Percentiles rank a stretch among this genome's conserved stretches.
Conservation (phyloP, 1,140 invertebrate genomes). For the Papilio dardanus region DNA sequence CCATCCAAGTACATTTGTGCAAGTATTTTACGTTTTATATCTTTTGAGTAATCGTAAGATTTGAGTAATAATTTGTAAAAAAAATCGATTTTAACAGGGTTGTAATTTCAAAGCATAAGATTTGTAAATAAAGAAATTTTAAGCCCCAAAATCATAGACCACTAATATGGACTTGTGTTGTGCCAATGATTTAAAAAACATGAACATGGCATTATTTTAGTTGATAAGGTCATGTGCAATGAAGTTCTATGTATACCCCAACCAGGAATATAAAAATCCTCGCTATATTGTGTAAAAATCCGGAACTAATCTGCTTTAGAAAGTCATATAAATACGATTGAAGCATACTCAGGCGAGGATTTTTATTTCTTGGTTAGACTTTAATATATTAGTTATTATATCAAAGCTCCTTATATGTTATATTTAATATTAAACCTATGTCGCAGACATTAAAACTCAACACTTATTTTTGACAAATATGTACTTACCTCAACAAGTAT, state of each 20-base stretch:
- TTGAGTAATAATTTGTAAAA: not conserved
- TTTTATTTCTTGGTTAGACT: too few relatives aligned
- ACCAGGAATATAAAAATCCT: too few relatives aligned
- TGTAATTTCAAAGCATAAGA: not conserved
- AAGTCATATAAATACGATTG: too few relatives aligned
- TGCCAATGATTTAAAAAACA: too few relatives aligned
- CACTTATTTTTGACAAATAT: not conserved
- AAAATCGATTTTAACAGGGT: not conserved
- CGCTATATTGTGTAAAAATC: too few relatives aligned
- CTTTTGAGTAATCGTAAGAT: not conserved
- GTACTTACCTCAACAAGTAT: constrained; percentile 9
- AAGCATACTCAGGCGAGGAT: too few relatives aligned
- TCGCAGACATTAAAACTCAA: not conserved
- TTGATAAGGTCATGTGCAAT: not conserved
- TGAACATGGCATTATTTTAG: not conserved
- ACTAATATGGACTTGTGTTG: too few relatives aligned
- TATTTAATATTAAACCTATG: not conserved
- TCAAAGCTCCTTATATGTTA: constrained; percentile 11
- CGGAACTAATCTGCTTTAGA: too few relatives aligned
- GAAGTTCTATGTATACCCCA: not conserved
- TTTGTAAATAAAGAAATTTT: too few relatives aligned
- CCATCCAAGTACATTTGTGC: constrained; percentile 17
- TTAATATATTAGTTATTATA: not conserved
- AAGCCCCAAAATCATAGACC: too few relatives aligned
- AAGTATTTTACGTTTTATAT: too few relatives aligned